Base-by-base conservation (phyloP, 2,113 vertebrate genomes). In the Peromyscus californicus region DNA sequence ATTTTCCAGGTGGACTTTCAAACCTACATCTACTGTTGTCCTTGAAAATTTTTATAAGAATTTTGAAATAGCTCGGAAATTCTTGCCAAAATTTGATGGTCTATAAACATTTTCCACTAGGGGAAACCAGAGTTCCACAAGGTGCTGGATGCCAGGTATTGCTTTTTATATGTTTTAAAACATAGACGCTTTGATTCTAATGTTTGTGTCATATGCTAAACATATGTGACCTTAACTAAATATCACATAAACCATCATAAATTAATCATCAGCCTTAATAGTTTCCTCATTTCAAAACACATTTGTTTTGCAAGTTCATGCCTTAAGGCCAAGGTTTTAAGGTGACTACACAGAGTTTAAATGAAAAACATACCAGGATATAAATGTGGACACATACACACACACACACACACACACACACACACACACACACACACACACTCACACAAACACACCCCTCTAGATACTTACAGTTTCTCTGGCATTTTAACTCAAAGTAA, bases 271-370 rank as follows among this genome's bases (percentile, higher is more conserved):
- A 95, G 67, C 72, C 63, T 95, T 98, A 98, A 97, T 97, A 72
- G 86, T 91, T 98, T 98, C 98, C 97, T 98, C 19, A 97, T 98
- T 98, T 96, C 91, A 91, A 95, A 98, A 97, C 94, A 98, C 89
- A 92, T 95, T 95, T 94, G 72, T 94, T 97, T 91, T 95, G 84
- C 86, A 97, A 95, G 82, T 94, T 80, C 93, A 84, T 94, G 94
- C 86, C 74, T 87, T 79, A 80, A 91, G 91, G 96, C 86, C 91
- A 96, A 63, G 59, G 96, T 91, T 97, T 97, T 97, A 96, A 96
- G 93, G 98, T 91, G 78, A 96, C 78, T 97, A 96, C 93, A 97
- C 22, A 95, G 65, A 94, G 70, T 95, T 96, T 93, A 97, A 98
- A 96, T 97, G 69, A 96, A 97, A 97, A 98, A 95, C 95, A 87